Conservation (phyloP, 1,140 invertebrate genomes). For the Hyles euphorbiae region DNA sequence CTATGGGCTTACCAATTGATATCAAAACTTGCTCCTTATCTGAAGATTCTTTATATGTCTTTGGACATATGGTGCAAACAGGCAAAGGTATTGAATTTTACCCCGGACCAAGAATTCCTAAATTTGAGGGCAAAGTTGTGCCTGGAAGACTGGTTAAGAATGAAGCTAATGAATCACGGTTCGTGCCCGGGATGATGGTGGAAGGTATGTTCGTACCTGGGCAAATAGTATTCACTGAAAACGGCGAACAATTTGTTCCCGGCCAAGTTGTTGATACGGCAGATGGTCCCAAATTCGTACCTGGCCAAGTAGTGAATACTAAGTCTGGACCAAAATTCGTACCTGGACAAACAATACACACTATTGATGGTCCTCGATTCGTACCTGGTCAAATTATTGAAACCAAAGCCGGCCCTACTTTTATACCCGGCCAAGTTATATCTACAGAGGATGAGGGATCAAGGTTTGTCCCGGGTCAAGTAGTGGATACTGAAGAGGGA, state of each 20-base stretch:
- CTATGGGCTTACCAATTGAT: slow-evolving; percentile 77
- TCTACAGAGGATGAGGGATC: slow-evolving; percentile 82
- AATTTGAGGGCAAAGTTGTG: slow-evolving; percentile 78
- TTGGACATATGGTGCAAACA: slow-evolving; percentile 83
- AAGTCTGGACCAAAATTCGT: slow-evolving; percentile 81
- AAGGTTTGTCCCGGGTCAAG: slow-evolving; percentile 83
- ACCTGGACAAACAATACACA: slow-evolving; percentile 82
- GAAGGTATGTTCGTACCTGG: slow-evolving; percentile 83
- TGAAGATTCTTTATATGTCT: slow-evolving; percentile 77
- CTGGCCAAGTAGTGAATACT: slow-evolving; percentile 83
- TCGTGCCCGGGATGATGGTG: slow-evolving; percentile 82
- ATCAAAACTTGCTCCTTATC: slow-evolving; percentile 75
- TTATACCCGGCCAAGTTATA: slow-evolving; percentile 85
- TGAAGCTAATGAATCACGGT: slow-evolving; percentile 78
- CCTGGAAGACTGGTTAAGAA: slow-evolving; percentile 80
- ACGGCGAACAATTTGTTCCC: slow-evolving; percentile 84
- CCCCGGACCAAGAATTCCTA: slow-evolving; percentile 74
- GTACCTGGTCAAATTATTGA: slow-evolving; percentile 84
- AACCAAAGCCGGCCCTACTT: slow-evolving; percentile 82
- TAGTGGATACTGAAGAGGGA: slow-evolving; percentile 83
- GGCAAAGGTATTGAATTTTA: slow-evolving; percentile 82
- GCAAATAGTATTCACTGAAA: slow-evolving; percentile 81
- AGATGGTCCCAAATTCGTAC: slow-evolving; percentile 82
- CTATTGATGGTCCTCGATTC: slow-evolving; percentile 81
- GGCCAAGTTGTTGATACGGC: slow-evolving; percentile 83